Base-by-base conservation (phyloP, 1,140 invertebrate species). In the Apis cerana region DNA sequence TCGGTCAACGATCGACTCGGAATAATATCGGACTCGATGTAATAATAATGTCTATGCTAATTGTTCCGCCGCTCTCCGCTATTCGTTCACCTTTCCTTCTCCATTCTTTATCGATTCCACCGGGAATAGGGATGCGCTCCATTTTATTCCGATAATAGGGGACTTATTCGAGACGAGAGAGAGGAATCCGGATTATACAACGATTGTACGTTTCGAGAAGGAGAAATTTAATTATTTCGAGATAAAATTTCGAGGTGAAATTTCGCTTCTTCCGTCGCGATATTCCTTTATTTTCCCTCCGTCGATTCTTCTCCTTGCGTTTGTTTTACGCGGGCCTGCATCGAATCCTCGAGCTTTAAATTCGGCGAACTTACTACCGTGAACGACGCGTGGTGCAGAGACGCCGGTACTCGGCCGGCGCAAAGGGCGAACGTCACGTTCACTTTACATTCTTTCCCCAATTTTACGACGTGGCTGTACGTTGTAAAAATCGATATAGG, bases 401-500 rank as follows among this genome's bases (percentile, higher is more conserved):
- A 58, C 52, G n/a, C 59, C 54, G 48, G 54, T 75, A 50, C 56
- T 50, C 23, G 43, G 58, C 69, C 58, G 75, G 61, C 69, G 62
- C 64, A 71, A 75, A 68, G 80, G 76, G 80, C 72, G 80, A 72
- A 77, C 67, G 79, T 88, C 83, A 81, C 78, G 64, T 84, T 82
- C 33, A 88, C 64, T 88, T 88, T 62, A 82, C 86, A 88, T 88
- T 85, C 79, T 74, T 77, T 62, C 54, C 61, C 76, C 83, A 88
- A 88, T 83, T 88, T 88, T 88, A 88, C 75, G 80, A 83, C 74
- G 80, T 23, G 56, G 56, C 62, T 56, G 65, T 59, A 27, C 72
- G 86, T 79, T 86, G 87, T 89, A 88, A 89, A 89, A 89, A 88
- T 89, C 87, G 84, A 88, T 88, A 86, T 76, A 75, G 62, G 80